phyloP scores from a whole-genome alignment of 1,140 invertebrate species.

The Pogonognathellus flavescens region DNA sequence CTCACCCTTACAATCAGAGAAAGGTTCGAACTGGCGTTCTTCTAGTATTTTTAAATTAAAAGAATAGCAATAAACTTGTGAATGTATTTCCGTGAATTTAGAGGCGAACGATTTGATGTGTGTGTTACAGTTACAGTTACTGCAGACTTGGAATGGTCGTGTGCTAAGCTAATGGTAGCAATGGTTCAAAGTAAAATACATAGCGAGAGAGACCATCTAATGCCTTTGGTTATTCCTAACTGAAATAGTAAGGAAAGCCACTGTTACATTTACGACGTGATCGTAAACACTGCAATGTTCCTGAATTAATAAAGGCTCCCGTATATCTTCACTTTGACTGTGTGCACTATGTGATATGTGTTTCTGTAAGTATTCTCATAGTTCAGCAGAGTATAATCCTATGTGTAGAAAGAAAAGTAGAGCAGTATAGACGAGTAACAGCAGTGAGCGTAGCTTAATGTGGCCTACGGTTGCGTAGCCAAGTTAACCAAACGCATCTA shows the following conservation, averaged over 20 bases:
- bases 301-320: constrained; percentile 44
- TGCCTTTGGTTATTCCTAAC: constrained; percentile 18
- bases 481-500: constrained; percentile 17
- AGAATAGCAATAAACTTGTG: constrained; percentile 35
- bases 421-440: not conserved
- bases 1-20: too few relatives aligned
- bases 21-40: too few relatives aligned
- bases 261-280: constrained; percentile 36
- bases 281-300: constrained; percentile 48
- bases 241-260: constrained; percentile 44
- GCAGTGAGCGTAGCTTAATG: not conserved
- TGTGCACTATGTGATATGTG: not conserved
- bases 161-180: constrained; percentile 12
- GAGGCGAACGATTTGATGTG: constrained; percentile 32
- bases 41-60: not conserved
- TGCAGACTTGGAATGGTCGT: not conserved
- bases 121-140: not conserved
- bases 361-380: not conserved
- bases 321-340: constrained; percentile 22
- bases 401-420: too few relatives aligned
- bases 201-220: constrained; percentile 20
- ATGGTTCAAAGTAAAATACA: not conserved
- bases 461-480: not conserved
- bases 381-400: not conserved
- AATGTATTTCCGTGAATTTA: constrained; percentile 26